phyloP scores from a whole-genome alignment of 2,888 invertebrate genomes.

The Gordius sp. region DNA sequence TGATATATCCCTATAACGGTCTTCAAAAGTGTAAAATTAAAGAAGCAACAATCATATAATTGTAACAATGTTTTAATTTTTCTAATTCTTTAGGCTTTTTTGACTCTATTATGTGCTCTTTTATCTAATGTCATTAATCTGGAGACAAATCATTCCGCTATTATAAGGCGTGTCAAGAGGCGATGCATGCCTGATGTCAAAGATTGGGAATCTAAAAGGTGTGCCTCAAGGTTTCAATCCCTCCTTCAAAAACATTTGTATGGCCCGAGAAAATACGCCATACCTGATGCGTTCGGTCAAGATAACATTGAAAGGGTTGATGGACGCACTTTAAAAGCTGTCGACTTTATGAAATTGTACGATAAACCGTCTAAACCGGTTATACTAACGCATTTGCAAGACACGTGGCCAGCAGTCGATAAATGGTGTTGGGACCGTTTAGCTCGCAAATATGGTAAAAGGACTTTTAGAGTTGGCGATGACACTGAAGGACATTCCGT shows the following conservation, averaged over 20 bases:
- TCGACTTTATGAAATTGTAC: conserved; percentile 63
- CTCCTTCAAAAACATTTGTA: not conserved
- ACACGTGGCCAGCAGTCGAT: conserved; percentile 58
- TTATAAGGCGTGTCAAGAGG: conserved; percentile 1
- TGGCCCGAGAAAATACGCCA: not conserved
- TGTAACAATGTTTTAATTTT: no score
- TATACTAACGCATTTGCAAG: conserved; percentile 58
- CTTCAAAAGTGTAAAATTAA: no score
- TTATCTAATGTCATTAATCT: no score
- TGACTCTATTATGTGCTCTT: no score
- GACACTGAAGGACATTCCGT: conserved; percentile 98
- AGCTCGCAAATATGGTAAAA: conserved; percentile 81
- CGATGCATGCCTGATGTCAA: not conserved
- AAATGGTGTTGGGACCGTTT: conserved; percentile 80
- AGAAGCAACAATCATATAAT: no score
- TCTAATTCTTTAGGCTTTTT: no score
- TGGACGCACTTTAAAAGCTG: conserved; percentile 40
- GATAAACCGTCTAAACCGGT: conserved; percentile 76
- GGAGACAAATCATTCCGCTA: no score
- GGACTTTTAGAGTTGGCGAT: conserved; percentile 97
- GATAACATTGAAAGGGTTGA: conserved; percentile 67
- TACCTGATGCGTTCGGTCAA: conserved; percentile 36
- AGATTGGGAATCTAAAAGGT: not conserved
- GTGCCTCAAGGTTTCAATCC: not conserved
- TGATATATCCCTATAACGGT: no score